Evolutionary conservation across 2,113 vertebrate species (phyloP).

Genomic region (Prinia subflava): DNA sequence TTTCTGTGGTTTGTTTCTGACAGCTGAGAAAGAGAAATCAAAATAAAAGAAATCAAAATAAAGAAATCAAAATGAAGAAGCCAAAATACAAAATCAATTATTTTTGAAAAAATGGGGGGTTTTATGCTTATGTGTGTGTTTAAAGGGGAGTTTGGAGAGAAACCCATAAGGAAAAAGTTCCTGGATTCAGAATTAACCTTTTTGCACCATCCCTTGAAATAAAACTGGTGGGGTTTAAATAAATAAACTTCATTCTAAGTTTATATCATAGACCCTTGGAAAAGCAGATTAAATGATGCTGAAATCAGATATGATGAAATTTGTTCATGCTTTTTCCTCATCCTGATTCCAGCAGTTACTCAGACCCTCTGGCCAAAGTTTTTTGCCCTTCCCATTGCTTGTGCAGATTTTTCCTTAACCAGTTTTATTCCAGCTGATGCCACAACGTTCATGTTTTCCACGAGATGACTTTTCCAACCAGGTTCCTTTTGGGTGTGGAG

Average conservation of each 20-base stretch:
- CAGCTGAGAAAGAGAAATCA: background rate
- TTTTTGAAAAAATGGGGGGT: rapidly evolving
- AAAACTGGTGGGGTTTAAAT: background rate
- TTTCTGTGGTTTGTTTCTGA: background rate
- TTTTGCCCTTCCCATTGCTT: background rate
- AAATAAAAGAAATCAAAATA: background rate
- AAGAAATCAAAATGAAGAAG: background rate
- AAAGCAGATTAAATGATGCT: background rate
- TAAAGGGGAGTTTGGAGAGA: background rate
- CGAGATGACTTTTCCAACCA: background rate
- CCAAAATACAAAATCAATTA: background rate
- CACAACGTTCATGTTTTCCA: background rate
- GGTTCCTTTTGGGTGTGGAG: background rate
- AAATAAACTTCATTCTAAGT: background rate
- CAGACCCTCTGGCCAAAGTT: background rate
- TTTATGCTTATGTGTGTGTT: background rate
- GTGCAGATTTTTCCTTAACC: background rate
- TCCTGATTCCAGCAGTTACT: background rate
- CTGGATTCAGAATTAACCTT: background rate
- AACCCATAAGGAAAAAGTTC: background rate
- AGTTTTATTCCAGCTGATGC: background rate
- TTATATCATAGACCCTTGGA: background rate
- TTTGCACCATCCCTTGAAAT: background rate
- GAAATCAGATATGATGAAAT: background rate
- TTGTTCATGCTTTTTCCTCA: background rate